Conservation (phyloP, 2,113 vertebrate genomes). For the Danio rerio region DNA sequence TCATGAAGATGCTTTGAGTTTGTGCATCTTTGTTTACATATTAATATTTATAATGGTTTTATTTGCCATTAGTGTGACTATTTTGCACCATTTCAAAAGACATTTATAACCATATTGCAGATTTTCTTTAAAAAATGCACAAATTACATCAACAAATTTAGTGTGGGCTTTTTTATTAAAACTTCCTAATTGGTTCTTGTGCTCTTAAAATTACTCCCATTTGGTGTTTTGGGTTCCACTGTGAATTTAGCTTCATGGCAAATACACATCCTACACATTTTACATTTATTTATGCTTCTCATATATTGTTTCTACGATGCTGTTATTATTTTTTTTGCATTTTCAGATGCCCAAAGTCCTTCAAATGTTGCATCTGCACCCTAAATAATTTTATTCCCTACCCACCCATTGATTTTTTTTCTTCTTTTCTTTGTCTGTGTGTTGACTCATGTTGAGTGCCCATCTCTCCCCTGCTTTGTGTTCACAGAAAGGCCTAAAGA, state of each 20-base stretch:
- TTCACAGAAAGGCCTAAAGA: constrained; percentile 88
- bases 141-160: neutral
- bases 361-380: neutral
- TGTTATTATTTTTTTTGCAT: neutral
- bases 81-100: neutral
- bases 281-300: neutral
- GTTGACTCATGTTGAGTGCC: constrained; percentile 68
- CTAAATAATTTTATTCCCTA: neutral
- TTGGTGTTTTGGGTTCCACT: neutral
- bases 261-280: neutral
- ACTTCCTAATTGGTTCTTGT: neutral
- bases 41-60: neutral
- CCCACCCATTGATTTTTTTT: constrained; percentile 1
- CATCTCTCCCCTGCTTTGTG: constrained; percentile 72
- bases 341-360: neutral
- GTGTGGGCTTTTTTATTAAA: neutral
- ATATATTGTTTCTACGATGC: neutral
- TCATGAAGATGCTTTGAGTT: no score
- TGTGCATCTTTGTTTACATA: no score
- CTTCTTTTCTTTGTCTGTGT: constrained; percentile 52
- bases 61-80: neutral
- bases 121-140: neutral
- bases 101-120: neutral
- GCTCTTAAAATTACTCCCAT: neutral
- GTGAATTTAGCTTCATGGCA: neutral